Evolutionary conservation across 1,140 invertebrate genomes (phyloP), one percentile per base, ranked within the genome.

Genomic region (Drosophila kepulauana): DNA sequence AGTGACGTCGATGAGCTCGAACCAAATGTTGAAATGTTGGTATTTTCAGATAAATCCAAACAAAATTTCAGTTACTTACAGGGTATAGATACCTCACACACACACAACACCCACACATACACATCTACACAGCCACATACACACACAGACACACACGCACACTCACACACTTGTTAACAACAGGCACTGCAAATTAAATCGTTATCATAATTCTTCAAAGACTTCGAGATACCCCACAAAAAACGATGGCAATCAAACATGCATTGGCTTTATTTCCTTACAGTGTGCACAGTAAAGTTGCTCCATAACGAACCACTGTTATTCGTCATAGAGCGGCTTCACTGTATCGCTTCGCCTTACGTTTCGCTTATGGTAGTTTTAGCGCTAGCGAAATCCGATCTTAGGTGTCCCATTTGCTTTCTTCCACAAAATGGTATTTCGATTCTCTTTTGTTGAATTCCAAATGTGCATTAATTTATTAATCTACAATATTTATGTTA

Each of bases 1-100:
- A 89, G 91, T 81, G 85, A 81, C 68, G 57, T 65, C 75, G 79
- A 85, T 61, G 84, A 78, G 51, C 46, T 76, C 76, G 88, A 91
- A 75, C 66, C 68, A 69, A 77, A 76, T 65, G 65, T n/a, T 48
- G 59, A 79, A 84, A 78, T 25, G 20, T 25, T 25, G 79, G 81
- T 89, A 91, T 72, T 86, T 75, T 58, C 59, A 72, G 64, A 48
- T 28, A 70, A 71, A 43, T 59, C 15, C 43, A 51, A 56, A 38
- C 15, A 61, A 68, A 63, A 49, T 57, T 65, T 43, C 16, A 35
- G 43, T 43, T 38, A 63, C 43, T 33, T 20, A 48, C 59, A 65
- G 52, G 41, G 51, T 20, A 67, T 45, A 51, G 61, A 56, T 35
- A 80, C 20, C 20, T 25, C 20, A 25, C 20, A 25, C 20, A 20